Evolutionary conservation across 2,797 vertebrate species (phyloP).

Genomic region (Notolepis coatsorum): DNA sequence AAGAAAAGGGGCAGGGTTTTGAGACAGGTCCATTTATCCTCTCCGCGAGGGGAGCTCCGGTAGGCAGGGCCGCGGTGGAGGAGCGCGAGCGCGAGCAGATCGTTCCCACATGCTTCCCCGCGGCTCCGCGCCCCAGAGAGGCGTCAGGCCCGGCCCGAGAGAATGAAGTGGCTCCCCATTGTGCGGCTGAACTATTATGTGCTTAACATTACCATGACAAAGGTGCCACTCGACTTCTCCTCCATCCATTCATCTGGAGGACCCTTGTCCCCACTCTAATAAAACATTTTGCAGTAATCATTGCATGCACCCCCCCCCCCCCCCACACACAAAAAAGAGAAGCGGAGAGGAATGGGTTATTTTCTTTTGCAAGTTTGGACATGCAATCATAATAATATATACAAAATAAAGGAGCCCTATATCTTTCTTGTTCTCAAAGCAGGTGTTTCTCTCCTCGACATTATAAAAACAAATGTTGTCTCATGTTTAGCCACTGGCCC

Average conservation of each 20-base stretch:
- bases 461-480: too few species aligned
- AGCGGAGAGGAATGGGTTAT: slow-evolving; percentile 16
- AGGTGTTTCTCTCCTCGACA: too few species aligned
- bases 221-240: slow-evolving; percentile 99
- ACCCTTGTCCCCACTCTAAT: slow-evolving; percentile 93
- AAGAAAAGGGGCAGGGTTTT: too few species aligned
- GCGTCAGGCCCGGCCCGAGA: slow-evolving; percentile 92
- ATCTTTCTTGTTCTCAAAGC: too few species aligned
- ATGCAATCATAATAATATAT: too few species aligned
- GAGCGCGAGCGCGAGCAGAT: slow-evolving; percentile 85
- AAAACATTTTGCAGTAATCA: slow-evolving; percentile 98
- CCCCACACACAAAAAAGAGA: slow-evolving; percentile 11
- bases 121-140: slow-evolving; percentile 95
- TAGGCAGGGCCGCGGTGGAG: slow-evolving; percentile 21
- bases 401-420: too few species aligned
- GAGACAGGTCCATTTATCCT: too few species aligned
- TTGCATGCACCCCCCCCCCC: slow-evolving; percentile 78
- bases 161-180: slow-evolving; percentile 99
- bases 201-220: slow-evolving; percentile 99
- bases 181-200: slow-evolving; percentile 98
- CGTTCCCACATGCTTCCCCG: slow-evolving; percentile 99
- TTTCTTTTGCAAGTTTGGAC: too few species aligned
- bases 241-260: slow-evolving; percentile 95
- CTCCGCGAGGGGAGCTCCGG: too few species aligned
- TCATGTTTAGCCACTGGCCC: too few species aligned